A percentile compares a stretch with the other conserved stretches of the same genome.
Evolutionary conservation across 2,888 invertebrate species (phyloP).

Genomic region (Hipparchia sbordonii): DNA sequence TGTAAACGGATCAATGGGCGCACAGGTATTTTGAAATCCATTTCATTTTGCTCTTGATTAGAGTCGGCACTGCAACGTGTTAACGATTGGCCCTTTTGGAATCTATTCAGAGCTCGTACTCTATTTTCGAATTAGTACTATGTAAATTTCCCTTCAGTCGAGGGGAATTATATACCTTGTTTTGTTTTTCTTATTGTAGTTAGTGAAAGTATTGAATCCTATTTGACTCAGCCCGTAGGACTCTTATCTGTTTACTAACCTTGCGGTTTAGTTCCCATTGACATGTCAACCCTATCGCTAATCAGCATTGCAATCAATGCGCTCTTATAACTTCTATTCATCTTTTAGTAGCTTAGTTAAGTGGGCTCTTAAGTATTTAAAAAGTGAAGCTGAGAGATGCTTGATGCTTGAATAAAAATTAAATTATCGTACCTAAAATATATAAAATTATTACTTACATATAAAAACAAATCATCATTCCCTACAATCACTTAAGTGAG

Average conservation of each 20-base stretch:
- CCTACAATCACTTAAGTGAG: not conserved
- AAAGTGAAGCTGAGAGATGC: not conserved
- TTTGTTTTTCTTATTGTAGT: conserved; percentile 21
- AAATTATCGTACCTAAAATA: no score
- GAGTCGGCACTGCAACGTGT: conserved; percentile 40
- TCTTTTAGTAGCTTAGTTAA: no score
- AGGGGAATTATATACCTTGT: conserved; percentile 35
- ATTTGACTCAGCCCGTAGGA: conserved; percentile 8
- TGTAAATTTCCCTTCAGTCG: conserved; percentile 41
- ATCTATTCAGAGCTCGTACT: conserved; percentile 38
- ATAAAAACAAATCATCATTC: not conserved
- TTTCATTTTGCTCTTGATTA: conserved; percentile 46
- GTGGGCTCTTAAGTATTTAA: not conserved
- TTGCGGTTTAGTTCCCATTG: no score
- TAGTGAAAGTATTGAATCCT: conserved; percentile 5
- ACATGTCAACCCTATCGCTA: not conserved
- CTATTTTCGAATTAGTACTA: conserved; percentile 40
- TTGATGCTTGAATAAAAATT: no score
- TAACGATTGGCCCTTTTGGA: conserved; percentile 41
- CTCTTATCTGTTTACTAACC: not conserved
- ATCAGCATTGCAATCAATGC: not conserved
- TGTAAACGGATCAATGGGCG: conserved; percentile 65
- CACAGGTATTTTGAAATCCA: conserved; percentile 56
- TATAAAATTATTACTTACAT: no score
- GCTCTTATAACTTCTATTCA: no score